Conservation (phyloP, 2,888 invertebrate genomes). For the Cantharis lateralis region DNA sequence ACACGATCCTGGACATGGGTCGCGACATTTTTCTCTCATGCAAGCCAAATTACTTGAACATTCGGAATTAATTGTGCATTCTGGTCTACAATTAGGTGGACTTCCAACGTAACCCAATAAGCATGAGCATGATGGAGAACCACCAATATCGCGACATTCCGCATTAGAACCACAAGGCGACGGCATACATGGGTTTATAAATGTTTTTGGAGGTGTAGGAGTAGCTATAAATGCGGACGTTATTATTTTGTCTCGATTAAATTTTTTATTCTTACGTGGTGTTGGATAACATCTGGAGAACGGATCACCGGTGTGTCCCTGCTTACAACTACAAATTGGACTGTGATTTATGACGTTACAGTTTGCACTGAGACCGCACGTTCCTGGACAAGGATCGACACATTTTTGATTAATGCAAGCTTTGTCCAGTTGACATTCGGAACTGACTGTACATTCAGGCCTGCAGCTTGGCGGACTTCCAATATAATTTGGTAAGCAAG, state of each 20-base stretch:
- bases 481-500: constrained; percentile 57
- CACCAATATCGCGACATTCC: constrained; percentile 64
- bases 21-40: constrained; percentile 72
- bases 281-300: constrained; percentile 55
- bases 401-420: constrained; percentile 61
- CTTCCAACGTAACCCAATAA: constrained; percentile 72
- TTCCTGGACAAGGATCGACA: constrained; percentile 60
- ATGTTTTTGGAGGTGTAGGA: constrained; percentile 32
- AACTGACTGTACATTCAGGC: constrained; percentile 58
- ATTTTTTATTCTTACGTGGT: constrained; percentile 20
- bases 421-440: constrained; percentile 57
- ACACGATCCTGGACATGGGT: constrained; percentile 80
- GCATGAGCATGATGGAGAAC: constrained; percentile 74
- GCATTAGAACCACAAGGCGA: constrained; percentile 69
- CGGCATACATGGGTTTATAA: constrained; percentile 61
- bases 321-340: constrained; percentile 66
- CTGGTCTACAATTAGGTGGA: constrained; percentile 79
- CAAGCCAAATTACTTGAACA: constrained; percentile 74
- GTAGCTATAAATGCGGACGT: constrained; percentile 38
- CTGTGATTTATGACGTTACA: constrained; percentile 62
- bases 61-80: constrained; percentile 74
- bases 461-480: constrained; percentile 62
- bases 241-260: background rate
- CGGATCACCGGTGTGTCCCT: constrained; percentile 71
- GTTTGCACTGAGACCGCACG: constrained; percentile 60